Base-by-base conservation (phyloP, 2,113 vertebrate genomes). In the Meleagris gallopavo region DNA sequence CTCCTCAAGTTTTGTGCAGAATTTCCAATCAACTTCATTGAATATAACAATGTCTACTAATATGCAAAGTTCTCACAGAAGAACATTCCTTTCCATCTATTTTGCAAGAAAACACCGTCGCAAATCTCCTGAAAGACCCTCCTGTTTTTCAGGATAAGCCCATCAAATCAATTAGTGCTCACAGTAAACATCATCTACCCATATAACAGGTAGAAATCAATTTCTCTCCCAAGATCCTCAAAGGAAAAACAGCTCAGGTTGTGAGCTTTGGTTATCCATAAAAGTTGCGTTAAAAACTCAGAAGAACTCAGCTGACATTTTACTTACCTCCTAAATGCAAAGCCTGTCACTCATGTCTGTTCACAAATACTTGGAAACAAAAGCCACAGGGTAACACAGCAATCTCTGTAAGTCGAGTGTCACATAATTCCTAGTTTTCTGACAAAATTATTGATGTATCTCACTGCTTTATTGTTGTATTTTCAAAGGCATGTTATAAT, bases 21-120 rank as follows among this genome's bases (percentile, higher is more conserved):
- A 95, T 88, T 94, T 32, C 38, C 89, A 74, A 25, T 64, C 84
- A 94, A 81, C 54, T 65, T 72, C 61, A 73, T 48, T 82, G 91
- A 86, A 86, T 30, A 13, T 67, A 94, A 93, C 89, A 89, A 69
- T 38, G 65, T 32, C 2, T 2, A 93, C 52, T 46, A 88, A 91
- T 20, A 94, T 8, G 61, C 13, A 91, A 75, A 77, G 71, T 32
- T n/a, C 84, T 46, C 57, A 71, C 30, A 92, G 38, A 34, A 81
- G 21, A 14, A 24, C 48, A 70, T 2, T 15, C 29, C 22, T 76
- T 92, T 61, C 86, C 9, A 61, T 54, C 57, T 85, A 2, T 62
- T 93, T 81, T 73, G 25, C n/a, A 57, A 78, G 30, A 83, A 86
- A 91, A 86, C 4, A 67, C 10, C 10, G 21, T 11, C 30, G 52